Conservation (phyloP, 2,797 vertebrate genomes). For the Astyanax mexicanus region DNA sequence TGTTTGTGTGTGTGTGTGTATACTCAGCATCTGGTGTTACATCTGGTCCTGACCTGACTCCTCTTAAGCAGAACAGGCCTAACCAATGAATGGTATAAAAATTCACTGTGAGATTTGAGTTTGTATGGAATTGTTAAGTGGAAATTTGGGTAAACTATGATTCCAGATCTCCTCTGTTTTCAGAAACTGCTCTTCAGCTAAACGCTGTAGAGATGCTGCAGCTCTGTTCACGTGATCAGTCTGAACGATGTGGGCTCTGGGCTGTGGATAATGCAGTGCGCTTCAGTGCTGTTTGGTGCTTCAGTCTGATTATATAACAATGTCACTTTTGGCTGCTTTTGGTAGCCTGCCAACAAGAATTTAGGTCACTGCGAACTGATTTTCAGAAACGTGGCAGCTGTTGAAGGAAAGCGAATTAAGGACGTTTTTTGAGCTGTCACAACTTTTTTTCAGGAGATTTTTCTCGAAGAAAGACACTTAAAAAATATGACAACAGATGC, state of each 20-base stretch:
- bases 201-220: neutral
- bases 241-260: neutral
- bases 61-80: neutral
- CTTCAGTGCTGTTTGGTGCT: slow-evolving; percentile 5
- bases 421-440: neutral
- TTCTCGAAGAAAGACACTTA: neutral
- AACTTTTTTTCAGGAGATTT: neutral
- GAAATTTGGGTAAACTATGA: neutral
- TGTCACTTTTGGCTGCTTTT: slow-evolving; percentile 51
- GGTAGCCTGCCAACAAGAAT: slow-evolving; percentile 73
- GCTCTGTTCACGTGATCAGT: neutral
- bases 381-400: slow-evolving; percentile 53
- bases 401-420: slow-evolving; percentile 1
- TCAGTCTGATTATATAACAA: slow-evolving; percentile 25
- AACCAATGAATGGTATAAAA: too few species aligned
- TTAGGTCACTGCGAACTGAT: slow-evolving; percentile 68
- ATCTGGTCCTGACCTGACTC: slow-evolving; percentile 40
- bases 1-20: too few species aligned
- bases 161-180: neutral
- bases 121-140: neutral
- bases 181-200: neutral
- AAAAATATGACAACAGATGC: neutral
- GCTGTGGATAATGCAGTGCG: neutral
- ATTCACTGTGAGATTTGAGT: neutral
- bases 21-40: slow-evolving; percentile 39